Percentiles rank a stretch among this genome's conserved stretches.
These are phyloP conservation scores for Centruroides vittatus DNA, from an alignment of 1,140 invertebrate species.

Conservation along the genomic window DNA sequence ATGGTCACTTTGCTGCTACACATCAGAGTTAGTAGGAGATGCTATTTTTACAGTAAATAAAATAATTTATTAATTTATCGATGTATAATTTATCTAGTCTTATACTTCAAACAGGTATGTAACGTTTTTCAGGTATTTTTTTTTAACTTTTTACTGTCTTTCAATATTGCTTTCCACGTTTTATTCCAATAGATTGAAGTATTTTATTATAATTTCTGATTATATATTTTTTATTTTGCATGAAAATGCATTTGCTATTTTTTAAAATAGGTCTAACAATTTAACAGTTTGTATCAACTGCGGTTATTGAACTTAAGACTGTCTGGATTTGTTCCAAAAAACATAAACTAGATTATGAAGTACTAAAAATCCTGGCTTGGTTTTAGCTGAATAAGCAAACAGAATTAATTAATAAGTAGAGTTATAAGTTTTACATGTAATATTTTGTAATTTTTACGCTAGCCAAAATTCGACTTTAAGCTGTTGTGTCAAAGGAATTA, in stretches of 20 bases:
- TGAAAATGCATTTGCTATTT: too few species aligned
- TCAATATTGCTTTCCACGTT: too few species aligned
- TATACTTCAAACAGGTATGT: background rate
- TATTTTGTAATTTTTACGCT: background rate
- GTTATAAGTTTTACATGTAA: background rate
- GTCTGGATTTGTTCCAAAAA: background rate
- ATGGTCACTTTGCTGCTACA: too few species aligned
- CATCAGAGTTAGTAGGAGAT: background rate
- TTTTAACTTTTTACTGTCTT: background rate
- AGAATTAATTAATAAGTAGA: background rate
- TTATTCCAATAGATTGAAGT: too few species aligned
- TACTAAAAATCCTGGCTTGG: background rate
- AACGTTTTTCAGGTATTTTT: background rate
- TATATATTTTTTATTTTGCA: too few species aligned
- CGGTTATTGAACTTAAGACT: background rate
- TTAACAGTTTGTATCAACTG: too few species aligned
- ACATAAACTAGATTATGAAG: background rate
- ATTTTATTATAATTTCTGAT: too few species aligned
- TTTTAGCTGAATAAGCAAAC: background rate
- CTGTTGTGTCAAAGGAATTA: too few species aligned
- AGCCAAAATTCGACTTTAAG: too few species aligned
- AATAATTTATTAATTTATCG: background rate
- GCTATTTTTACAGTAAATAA: background rate
- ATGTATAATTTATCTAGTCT: background rate
- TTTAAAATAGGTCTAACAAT: too few species aligned